Evolutionary conservation across 2,888 invertebrate species (phyloP), one percentile per base, ranked within the genome.

Genomic region (Callimorpha dominula): DNA sequence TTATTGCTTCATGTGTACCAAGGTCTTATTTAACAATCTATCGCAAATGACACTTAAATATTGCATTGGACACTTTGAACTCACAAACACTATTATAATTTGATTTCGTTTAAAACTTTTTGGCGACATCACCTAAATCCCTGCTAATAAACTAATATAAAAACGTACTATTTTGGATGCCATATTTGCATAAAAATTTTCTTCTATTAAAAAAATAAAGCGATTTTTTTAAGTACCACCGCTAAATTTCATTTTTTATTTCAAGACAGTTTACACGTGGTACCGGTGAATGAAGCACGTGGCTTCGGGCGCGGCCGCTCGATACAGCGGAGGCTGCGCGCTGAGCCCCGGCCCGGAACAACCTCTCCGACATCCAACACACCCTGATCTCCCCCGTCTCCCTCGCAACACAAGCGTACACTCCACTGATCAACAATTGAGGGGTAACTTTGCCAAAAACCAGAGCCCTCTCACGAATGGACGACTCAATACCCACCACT

Each of bases 271-370:
- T 77, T 69, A 81, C 90, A 90, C 90, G 89, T 90, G 90, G 87
- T 81, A 85, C 87, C 88, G 87, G 89, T 92, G 93, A 93, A 92
- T 93, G 92, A 73, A 90, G 85, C 92, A 92, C 92, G 92, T 92
- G 91, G 90, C 77, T 76, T 81, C 91, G 92, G 93, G 90, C 88
- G 92, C 91, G 92, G 91, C 87, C 92, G 93, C 87, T 93, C 93
- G 90, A 93, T 93, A 93, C 79, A 80, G 86, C 89, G 91, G 93
- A 93, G 93, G 92, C 93, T 93, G 93, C 93, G 93, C 93, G 87
- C 85, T 89, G 90, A 88, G 91, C 89, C 86, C 88, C 77, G 82
- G 88, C 89, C 91, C 91, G 90, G 89, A 88, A 87, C 86, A 86
- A 78, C 80, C 84, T 77, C 84, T 73, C 78, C 54, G 68, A 75